Conservation (phyloP, 1,140 invertebrate genomes). For the Macrotrachela quadricornifera region DNA sequence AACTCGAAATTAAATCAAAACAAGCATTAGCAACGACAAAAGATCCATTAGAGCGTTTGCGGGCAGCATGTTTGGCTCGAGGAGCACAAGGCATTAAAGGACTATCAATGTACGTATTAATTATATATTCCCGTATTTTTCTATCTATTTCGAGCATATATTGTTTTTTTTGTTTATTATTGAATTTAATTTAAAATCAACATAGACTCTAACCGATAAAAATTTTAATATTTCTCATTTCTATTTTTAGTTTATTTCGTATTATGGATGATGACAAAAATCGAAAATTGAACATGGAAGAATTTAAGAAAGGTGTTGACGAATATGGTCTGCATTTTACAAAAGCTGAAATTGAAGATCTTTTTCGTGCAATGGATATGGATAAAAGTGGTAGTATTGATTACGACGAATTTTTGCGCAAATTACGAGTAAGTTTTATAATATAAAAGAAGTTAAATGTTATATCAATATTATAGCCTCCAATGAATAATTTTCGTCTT, state of each 20-base stretch:
- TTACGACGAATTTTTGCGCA: slow-evolving; percentile 59
- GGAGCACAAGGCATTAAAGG: slow-evolving; percentile 70
- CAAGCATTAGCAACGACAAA: slow-evolving; percentile 33
- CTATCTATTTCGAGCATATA: no score
- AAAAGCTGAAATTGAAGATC: slow-evolving; percentile 37
- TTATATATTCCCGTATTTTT: no score
- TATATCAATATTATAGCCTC: slow-evolving; percentile 41
- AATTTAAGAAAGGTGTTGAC: slow-evolving; percentile 51
- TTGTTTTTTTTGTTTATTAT: no score
- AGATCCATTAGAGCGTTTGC: slow-evolving; percentile 60
- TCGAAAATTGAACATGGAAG: slow-evolving; percentile 53
- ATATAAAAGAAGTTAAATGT: background rate
- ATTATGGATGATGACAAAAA: slow-evolving; percentile 70
- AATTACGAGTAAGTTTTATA: slow-evolving; percentile 43
- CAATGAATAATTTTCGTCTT: slow-evolving; percentile 48
- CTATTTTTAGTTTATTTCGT: slow-evolving; percentile 51
- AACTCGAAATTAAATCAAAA: slow-evolving; percentile 52
- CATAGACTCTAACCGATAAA: no score
- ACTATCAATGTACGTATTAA: slow-evolving; percentile 46
- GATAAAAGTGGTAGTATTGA: slow-evolving; percentile 55
- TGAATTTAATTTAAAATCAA: no score
- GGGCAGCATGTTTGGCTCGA: slow-evolving; percentile 56
- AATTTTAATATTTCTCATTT: no score
- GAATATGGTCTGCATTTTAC: slow-evolving; percentile 46
- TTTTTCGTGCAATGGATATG: slow-evolving; percentile 53